Evolutionary conservation across 2,888 invertebrate species (phyloP).

Genomic region (Trichopria drosophilae): DNA sequence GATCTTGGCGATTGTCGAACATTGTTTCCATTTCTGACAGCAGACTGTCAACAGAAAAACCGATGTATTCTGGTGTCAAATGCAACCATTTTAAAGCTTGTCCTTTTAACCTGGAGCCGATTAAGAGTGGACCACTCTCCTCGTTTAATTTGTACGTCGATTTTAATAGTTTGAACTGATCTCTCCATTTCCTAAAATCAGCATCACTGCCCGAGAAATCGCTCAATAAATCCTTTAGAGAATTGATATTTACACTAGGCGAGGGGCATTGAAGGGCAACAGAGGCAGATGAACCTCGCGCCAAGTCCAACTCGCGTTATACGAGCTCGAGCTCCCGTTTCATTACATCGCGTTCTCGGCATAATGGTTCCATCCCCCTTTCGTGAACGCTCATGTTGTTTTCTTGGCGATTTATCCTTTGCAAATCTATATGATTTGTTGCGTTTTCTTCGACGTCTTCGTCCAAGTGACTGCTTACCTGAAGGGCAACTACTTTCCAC

Average conservation of each 20-base stretch:
- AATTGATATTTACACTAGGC: too few species aligned
- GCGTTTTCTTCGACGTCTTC: too few species aligned
- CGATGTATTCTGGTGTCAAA: constrained; percentile 2
- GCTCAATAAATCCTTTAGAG: not conserved
- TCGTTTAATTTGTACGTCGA: not conserved
- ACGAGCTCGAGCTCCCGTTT: not conserved
- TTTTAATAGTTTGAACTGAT: not conserved
- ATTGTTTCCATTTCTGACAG: not conserved
- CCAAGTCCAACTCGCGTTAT: not conserved
- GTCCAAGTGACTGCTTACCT: too few species aligned
- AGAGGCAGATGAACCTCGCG: too few species aligned
- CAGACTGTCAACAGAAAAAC: constrained; percentile 2
- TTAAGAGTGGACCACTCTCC: not conserved
- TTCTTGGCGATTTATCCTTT: not conserved
- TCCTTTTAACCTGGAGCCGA: not conserved
- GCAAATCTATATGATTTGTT: too few species aligned
- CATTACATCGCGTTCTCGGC: not conserved
- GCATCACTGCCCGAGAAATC: not conserved
- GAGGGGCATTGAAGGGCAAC: too few species aligned
- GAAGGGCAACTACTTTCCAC: not conserved
- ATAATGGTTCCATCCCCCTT: not conserved
- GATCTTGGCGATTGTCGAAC: constrained; percentile 4
- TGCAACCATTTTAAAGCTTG: not conserved
- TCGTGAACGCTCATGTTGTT: not conserved
- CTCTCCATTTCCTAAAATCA: too few species aligned